Base-by-base conservation (phyloP, 1,140 invertebrate genomes). In the Drosophila sucinea region DNA sequence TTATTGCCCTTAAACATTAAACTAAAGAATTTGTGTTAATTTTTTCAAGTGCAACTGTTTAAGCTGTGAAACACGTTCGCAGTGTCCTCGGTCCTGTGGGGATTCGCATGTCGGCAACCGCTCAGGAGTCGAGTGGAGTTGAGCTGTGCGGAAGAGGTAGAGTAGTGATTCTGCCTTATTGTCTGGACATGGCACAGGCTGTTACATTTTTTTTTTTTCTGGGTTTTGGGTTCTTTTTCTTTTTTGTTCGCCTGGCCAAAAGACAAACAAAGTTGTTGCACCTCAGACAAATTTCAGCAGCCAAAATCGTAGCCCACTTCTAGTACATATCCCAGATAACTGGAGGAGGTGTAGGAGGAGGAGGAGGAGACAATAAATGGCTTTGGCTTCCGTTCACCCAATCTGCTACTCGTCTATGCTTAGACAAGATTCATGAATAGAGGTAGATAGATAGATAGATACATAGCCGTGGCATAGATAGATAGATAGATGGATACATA, bases 51-150 rank as follows among this genome's bases (percentile, higher is more conserved):
- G 44, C 23, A 51, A 32, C 62, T 75, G 72, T 47, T 75, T 75
- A 75, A 75, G 73, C 71, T 75, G 72, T 75, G 73, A 67, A 61
- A 64, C 73, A 75, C 73, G 73, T 75, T 64, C 71, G 23, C 72
- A 56, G 32, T 70, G 74, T 60, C 40, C 51, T 77, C 68, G 72
- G 77, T 65, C 61, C 63, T 61, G 67, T 66, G 35, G 67, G 44
- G 44, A 51, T 51, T 51, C 44, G 44, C 25, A 51, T 41, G 40
- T 41, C 40, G n/a, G 40, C 30, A 68, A 63, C 17, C 67, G 69
- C 58, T 73, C 58, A 65, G 47, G 55, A 58, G 25, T 58, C n/a
- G 35, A 23, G n/a, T 44, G 17, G 44, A 51, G 44, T 51, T 25
- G 44, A 27, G 7, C 25, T 8, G 23, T 10, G 8, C 2, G 25